Evolutionary conservation across 64 coral and sea anemone genomes (phyloP), one percentile per base, ranked within the genome.

Genomic region (Hydrozoanthus tunicans): DNA sequence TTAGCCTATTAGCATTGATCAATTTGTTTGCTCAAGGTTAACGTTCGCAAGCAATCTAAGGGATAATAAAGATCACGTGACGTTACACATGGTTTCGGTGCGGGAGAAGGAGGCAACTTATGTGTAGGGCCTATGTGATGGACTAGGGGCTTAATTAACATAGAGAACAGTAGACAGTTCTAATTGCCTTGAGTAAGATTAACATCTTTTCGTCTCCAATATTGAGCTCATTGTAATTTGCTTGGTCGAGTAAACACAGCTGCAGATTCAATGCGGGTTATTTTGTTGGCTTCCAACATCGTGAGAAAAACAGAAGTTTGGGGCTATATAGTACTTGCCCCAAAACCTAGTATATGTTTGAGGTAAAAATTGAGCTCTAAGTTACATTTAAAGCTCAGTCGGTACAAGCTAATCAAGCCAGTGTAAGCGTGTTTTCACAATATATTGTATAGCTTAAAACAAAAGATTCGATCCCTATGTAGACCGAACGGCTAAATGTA

Each of bases 201-300:
- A 76, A 10, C 26, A 76, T 51, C 72, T 51, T 9, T 32, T 76
- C 53, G 72, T 76, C 26, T 51, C 26, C 53, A 76, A 12, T 71
- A 52, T 76, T 76, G 78, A 9, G 4, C 4, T 60, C 15, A 59
- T 65, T 62, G 10, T 53, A 65, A 6, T 64, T 51, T 82, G 32
- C n/a, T 82, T 82, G 80, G 11, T 52, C 60, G 59, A 82, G 80
- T 82, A 82, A 82, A 82, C 80, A 64, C 80, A 82, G 59, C 80
- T 82, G 80, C 61, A 9, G 32, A 43, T 43, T 27, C 43, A 62
- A 26, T 81, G 13, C 0, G 56, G 58, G 14, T 32, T 14, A 13
- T 58, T 15, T 56, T 1, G 5, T 32, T 82, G 11, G 65, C 26
- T 8, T 5, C 6, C n/a, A 32, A 64, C 32, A 59, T 20, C 23